Conservation (phyloP, 2,888 invertebrate genomes). For the Caenorhabditis sp. region DNA sequence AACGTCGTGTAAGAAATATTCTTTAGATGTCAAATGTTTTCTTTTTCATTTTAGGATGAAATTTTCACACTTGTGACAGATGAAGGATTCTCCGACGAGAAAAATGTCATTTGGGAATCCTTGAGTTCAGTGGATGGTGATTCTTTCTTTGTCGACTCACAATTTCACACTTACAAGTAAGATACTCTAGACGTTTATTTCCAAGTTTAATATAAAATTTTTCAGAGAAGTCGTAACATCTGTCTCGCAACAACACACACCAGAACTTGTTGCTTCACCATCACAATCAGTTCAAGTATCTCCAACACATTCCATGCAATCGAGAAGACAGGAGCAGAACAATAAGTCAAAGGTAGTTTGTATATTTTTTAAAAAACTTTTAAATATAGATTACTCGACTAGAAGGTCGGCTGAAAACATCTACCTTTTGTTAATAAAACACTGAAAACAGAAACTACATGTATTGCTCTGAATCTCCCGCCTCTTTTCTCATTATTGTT, state of each 20-base stretch:
- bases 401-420: no score
- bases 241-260: neutral
- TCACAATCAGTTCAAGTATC: neutral
- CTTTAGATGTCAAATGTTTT: no score
- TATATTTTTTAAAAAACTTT: neutral
- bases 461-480: no score
- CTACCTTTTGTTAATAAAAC: no score
- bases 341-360: neutral
- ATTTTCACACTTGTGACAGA: slow-evolving; percentile 76
- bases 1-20: slow-evolving; percentile 73
- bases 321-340: neutral
- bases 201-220: no score
- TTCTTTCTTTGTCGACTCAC: slow-evolving; percentile 75
- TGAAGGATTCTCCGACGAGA: slow-evolving; percentile 75
- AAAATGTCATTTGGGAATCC: slow-evolving; percentile 76
- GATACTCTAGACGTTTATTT: no score
- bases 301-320: neutral
- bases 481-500: no score
- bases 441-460: no score
- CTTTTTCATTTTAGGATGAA: slow-evolving; percentile 73
- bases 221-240: neutral
- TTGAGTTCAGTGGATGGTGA: slow-evolving; percentile 75
- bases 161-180: slow-evolving; percentile 71
- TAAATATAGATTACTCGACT: no score
- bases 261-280: neutral